Evolutionary conservation across 2,113 vertebrate genomes (phyloP), one percentile per base, ranked within the genome.

Genomic region (Cephalopholis sonnerati): DNA sequence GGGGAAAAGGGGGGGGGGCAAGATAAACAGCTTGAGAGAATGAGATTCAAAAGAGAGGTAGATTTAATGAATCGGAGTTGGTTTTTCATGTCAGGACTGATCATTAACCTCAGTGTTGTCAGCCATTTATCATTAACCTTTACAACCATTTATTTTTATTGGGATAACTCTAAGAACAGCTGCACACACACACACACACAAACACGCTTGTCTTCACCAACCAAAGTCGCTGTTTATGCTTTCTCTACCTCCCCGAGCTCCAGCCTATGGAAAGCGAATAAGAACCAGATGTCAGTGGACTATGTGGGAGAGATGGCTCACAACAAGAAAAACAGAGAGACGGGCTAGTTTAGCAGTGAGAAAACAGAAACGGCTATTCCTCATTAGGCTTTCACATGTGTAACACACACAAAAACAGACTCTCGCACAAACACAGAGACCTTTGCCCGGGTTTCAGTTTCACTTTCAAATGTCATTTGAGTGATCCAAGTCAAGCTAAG

Each of bases 271-370:
- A 83, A 69, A 74, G 62, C 22, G 32, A 92, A 93, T 64, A 73
- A 68, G 74, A 85, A 82, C 81, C 83, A 89, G 87, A 91, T 91
- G 87, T 92, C 69, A 13, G 64, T 10, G 51, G 65, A 76, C 70
- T 75, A 29, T 77, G 74, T 68, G 75, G 79, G 72, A 87, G 79
- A 70, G 32, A 50, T 27, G 70, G 68, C 79, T 82, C 68, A 71
- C 58, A 83, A 74, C 66, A 74, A 62, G 63, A 53, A 76, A 83
- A 87, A 78, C 53, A 66, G 9, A 74, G 22, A 75, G 27, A 44
- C 50, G 12, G 57, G 55, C 48, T 50, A 51, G 57, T 83, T 63
- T 48, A 67, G 48, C 12, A 53, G 67, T 61, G 54, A 71, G 58
- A 88, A 82, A 86, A 88, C 46, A 7, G 65, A 89, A 74, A 82